These are phyloP conservation scores for Patella caerulea DNA, from an alignment of 2,888 invertebrate species.

Conservation along the genomic window DNA sequence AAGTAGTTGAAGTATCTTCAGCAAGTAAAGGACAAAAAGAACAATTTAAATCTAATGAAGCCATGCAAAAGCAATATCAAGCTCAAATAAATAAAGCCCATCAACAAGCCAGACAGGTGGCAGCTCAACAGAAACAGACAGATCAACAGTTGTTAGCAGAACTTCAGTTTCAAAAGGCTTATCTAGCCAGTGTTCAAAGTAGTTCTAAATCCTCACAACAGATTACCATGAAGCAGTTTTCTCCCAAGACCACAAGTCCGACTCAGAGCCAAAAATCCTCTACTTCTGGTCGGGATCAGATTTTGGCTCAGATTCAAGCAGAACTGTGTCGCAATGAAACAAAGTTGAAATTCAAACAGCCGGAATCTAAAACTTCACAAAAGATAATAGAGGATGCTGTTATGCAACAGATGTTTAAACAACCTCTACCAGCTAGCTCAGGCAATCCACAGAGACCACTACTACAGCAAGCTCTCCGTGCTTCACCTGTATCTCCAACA, in stretches of 20 bases:
- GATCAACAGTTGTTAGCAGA: background rate
- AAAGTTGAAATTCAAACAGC: background rate
- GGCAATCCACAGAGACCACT: constrained; percentile 13
- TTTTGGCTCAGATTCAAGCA: constrained; percentile 22
- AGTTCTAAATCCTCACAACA: background rate
- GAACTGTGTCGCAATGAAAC: constrained; percentile 13
- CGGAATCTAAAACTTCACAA: background rate
- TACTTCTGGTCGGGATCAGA: constrained; percentile 18
- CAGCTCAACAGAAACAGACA: background rate
- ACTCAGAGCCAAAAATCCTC: background rate
- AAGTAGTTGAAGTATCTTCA: background rate
- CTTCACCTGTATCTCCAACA: background rate
- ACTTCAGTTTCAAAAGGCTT: constrained; percentile 1
- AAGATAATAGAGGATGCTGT: constrained; percentile 18
- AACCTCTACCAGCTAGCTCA: constrained; percentile 20
- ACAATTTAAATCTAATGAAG: background rate
- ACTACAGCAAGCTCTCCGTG: constrained; percentile 9
- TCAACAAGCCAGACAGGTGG: background rate
- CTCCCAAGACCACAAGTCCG: background rate
- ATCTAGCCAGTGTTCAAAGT: background rate
- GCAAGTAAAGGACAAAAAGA: background rate
- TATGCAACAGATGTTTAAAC: constrained; percentile 6
- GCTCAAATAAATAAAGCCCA: background rate
- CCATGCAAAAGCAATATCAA: background rate
- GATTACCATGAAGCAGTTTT: background rate